Evolutionary conservation across 2,797 vertebrate species (phyloP).

Genomic region (Podargus strigoides): DNA sequence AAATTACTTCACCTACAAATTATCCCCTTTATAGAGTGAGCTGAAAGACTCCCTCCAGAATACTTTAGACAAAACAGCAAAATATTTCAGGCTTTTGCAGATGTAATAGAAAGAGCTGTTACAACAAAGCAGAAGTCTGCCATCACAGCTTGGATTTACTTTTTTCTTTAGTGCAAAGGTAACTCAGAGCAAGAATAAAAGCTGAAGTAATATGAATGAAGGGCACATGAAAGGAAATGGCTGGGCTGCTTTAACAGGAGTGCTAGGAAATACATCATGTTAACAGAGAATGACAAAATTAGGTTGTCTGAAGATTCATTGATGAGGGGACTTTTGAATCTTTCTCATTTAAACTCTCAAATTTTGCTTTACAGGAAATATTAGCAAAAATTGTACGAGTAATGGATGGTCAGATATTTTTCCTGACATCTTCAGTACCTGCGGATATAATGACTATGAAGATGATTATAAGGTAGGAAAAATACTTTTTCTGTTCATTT

Average conservation of each 20-base stretch:
- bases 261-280: neutral
- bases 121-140: neutral
- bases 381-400: conserved; percentile 87
- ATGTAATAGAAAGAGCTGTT: neutral
- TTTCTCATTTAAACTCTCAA: neutral
- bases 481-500: neutral
- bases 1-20: neutral
- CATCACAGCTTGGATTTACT: neutral
- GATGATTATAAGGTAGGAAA: conserved; percentile 80
- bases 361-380: conserved; percentile 79
- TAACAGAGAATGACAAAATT: neutral
- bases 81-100: neutral
- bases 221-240: neutral
- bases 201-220: neutral
- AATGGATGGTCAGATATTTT: conserved; percentile 86
- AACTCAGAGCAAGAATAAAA: neutral
- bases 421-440: conserved; percentile 82
- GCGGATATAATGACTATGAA: conserved; percentile 71
- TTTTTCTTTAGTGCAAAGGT: neutral
- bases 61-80: neutral
- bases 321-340: neutral
- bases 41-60: neutral
- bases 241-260: neutral
- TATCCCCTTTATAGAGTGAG: neutral
- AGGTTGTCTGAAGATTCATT: neutral